A percentile compares a stretch with the other conserved stretches of the same genome.
Conservation (phyloP, 2,113 vertebrate genomes). For the Blennius ocellaris region DNA sequence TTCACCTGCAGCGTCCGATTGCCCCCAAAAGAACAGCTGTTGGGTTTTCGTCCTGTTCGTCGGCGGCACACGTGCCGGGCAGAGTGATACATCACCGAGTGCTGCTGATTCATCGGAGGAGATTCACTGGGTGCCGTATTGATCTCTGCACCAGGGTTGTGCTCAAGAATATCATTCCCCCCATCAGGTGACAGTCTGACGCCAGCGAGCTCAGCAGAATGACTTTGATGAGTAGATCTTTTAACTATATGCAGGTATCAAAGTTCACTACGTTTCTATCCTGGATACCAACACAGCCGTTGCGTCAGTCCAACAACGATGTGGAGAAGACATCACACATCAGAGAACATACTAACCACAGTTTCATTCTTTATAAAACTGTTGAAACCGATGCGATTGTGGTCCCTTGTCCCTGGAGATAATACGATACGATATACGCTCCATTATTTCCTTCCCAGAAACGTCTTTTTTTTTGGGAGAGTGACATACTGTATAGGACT, state of each 20-base stretch:
- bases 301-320: no score
- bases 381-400: no score
- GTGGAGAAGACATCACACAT: no score
- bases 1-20: constrained; percentile 26
- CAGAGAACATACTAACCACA: no score
- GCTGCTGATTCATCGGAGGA: constrained; percentile 65
- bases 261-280: not conserved
- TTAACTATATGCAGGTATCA: constrained; percentile 32
- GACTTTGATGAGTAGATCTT: constrained; percentile 40
- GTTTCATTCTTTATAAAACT: no score
- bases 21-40: constrained; percentile 45
- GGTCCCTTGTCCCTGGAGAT: no score
- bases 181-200: constrained; percentile 59
- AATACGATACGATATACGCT: no score
- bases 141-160: constrained; percentile 69
- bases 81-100: constrained; percentile 54
- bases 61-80: constrained; percentile 38
- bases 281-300: no score
- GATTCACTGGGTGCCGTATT: constrained; percentile 68
- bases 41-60: constrained; percentile 48
- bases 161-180: constrained; percentile 72
- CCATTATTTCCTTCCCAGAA: no score
- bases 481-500: no score
- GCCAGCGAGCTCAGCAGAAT: constrained; percentile 42
- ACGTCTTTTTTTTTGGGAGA: no score